A percentile compares a stretch with the other conserved stretches of the same genome.
Evolutionary conservation across 2,113 vertebrate genomes (phyloP).

Genomic region (Ammodytes dubius): DNA sequence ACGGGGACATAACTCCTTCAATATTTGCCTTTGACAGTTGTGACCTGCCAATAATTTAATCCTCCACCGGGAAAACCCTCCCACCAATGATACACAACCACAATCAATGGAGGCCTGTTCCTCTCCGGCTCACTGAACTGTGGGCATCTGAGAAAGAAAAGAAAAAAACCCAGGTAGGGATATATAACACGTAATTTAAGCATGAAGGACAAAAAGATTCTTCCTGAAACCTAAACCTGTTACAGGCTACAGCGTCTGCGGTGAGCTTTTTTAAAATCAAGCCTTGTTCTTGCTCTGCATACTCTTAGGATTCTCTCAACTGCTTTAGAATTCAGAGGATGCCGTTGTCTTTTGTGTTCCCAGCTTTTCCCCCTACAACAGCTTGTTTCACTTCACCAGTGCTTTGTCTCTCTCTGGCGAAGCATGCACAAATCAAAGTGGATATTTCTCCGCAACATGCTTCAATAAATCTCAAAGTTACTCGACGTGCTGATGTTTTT

Average conservation of each 20-base stretch:
- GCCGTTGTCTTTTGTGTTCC: neutral
- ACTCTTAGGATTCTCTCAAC: neutral
- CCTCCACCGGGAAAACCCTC: conserved; percentile 7
- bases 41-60: conserved; percentile 22
- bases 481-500: neutral
- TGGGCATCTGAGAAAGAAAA: neutral
- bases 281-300: neutral
- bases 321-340: conserved; percentile 27
- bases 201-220: conserved; percentile 34
- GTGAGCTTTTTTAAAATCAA: conserved; percentile 49
- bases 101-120: neutral
- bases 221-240: conserved; percentile 36
- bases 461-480: neutral
- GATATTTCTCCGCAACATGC: conserved; percentile 9
- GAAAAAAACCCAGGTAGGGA: conserved; percentile 16
- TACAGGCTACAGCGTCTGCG: conserved; percentile 29
- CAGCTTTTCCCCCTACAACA: neutral
- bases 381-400: conserved; percentile 28
- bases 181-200: conserved; percentile 20
- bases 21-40: neutral
- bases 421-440: conserved; percentile 18
- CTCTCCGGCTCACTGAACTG: neutral
- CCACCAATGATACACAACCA: neutral
- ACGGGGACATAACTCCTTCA: neutral
- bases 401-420: conserved; percentile 11